These are phyloP conservation scores for Meghimatium bilineatum DNA, from an alignment of 2,888 invertebrate genomes.

Conservation along the genomic window DNA sequence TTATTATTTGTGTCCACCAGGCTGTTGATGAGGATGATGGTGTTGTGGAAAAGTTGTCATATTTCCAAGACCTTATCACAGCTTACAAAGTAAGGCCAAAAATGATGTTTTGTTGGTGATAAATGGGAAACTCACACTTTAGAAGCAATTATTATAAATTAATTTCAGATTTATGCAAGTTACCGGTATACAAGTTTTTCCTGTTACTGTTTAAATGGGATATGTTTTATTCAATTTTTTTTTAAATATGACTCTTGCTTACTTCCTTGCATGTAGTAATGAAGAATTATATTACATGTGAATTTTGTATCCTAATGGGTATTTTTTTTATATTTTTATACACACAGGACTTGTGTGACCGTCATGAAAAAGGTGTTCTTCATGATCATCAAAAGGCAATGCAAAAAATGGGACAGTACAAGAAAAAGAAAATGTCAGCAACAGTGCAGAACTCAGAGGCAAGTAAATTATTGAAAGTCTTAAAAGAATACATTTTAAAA, in stretches of 20 bases:
- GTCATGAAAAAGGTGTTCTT: constrained; percentile 76
- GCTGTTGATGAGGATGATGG: constrained; percentile 73
- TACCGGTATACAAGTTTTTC: no score
- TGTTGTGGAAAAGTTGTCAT: constrained; percentile 74
- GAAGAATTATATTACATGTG: no score
- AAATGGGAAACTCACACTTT: no score
- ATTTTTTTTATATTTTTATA: constrained; percentile 18
- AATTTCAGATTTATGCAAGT: no score
- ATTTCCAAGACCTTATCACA: constrained; percentile 73
- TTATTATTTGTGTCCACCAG: constrained; percentile 51
- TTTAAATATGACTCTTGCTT: no score
- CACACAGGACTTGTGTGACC: constrained; percentile 75
- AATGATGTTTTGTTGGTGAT: not conserved
- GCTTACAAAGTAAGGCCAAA: constrained; percentile 69
- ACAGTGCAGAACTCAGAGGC: constrained; percentile 64
- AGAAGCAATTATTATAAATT: no score
- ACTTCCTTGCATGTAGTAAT: no score
- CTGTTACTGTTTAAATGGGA: no score
- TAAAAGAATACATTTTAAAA: not conserved
- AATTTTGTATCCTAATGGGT: not conserved
- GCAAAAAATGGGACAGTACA: constrained; percentile 75
- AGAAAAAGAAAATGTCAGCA: constrained; percentile 75
- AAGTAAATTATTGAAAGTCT: not conserved
- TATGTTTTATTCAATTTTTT: no score
- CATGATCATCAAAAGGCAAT: constrained; percentile 76